Evolutionary conservation across 1,140 invertebrate species (phyloP).

Genomic region (Nixonia krombeini): DNA sequence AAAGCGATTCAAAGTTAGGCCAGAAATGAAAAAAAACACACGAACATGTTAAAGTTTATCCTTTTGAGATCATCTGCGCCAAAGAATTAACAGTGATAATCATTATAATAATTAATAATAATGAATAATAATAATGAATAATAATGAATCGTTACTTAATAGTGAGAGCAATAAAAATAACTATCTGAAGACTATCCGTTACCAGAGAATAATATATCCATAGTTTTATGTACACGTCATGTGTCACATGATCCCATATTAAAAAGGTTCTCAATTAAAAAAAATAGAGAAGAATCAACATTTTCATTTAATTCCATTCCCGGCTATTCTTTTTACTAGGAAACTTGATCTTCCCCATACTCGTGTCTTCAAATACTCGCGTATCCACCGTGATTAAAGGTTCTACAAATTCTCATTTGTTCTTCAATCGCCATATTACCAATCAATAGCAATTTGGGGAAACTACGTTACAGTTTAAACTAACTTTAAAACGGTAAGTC

Average conservation of each 20-base stretch:
- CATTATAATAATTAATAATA: constrained; percentile 56
- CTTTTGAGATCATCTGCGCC: constrained; percentile 65
- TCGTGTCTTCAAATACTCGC: too few species aligned
- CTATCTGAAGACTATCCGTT: constrained; percentile 65
- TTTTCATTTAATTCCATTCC: too few species aligned
- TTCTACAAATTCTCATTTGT: too few species aligned
- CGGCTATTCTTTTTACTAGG: too few species aligned
- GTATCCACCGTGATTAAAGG: too few species aligned
- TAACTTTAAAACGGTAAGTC: too few species aligned
- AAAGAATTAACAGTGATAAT: constrained; percentile 64
- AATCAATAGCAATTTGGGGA: too few species aligned
- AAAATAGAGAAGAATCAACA: too few species aligned
- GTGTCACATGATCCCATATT: constrained; percentile 30
- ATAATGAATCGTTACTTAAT: constrained; percentile 53
- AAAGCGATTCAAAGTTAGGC: constrained; percentile 22
- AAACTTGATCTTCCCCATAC: too few species aligned
- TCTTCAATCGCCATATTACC: too few species aligned
- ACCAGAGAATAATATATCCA: constrained; percentile 62
- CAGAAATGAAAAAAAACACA: constrained; percentile 43
- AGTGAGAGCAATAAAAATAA: constrained; percentile 66
- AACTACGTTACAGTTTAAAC: too few species aligned
- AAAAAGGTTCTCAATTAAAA: too few species aligned
- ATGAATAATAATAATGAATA: constrained; percentile 51
- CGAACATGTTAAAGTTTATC: neutral
- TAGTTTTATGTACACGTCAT: constrained; percentile 63